phyloP scores from a whole-genome alignment of 1,140 invertebrate genomes.

The Drosophila tsacasi region DNA sequence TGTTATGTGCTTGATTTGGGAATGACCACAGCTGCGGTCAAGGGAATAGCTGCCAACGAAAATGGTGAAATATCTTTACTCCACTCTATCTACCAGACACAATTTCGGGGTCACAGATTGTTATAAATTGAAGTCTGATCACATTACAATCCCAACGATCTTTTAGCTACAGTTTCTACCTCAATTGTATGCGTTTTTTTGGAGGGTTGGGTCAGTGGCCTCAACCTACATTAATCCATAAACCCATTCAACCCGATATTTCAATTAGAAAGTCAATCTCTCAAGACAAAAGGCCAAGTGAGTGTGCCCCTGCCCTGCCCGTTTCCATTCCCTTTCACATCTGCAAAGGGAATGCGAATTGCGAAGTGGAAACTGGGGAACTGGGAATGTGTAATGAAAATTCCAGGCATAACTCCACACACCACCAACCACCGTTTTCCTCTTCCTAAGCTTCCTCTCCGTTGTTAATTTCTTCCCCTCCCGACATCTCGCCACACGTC shows the following conservation, averaged over 20 bases:
- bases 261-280: slow-evolving; percentile 54
- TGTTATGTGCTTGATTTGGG: slow-evolving; percentile 2
- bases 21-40: slow-evolving; percentile 6
- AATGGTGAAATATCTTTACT: not conserved
- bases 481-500: not conserved
- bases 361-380: not conserved
- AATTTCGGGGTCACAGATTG: not conserved
- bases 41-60: not conserved
- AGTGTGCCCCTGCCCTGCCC: slow-evolving; percentile 3
- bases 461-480: not conserved
- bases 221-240: slow-evolving; percentile 4
- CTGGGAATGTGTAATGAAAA: slow-evolving; percentile 29
- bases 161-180: slow-evolving; percentile 13
- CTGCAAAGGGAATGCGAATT: slow-evolving; percentile 9
- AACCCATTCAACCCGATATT: slow-evolving; percentile 21
- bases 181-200: not conserved
- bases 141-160: not conserved
- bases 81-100: not conserved
- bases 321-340: slow-evolving; percentile 24
- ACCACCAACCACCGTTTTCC: not conserved
- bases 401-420: slow-evolving; percentile 26
- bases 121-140: no score
- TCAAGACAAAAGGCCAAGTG: slow-evolving; percentile 8
- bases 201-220: slow-evolving; percentile 18
- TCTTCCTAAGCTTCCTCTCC: not conserved